phyloP scores from a whole-genome alignment of 2,888 invertebrate genomes.

The Seira ritae region DNA sequence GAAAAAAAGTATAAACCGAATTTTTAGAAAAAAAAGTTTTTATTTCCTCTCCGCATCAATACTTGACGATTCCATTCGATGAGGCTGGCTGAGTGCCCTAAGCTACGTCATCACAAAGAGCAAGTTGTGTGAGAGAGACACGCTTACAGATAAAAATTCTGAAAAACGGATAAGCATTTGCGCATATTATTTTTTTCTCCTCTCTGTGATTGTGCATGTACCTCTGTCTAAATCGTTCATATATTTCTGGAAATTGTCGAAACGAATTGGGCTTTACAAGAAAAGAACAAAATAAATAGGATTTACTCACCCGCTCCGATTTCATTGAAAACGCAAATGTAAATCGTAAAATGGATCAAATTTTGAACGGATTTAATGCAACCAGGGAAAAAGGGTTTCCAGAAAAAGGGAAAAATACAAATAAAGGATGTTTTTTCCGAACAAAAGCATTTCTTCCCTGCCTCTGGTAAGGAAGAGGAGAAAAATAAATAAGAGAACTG shows the following conservation, averaged over 20 bases:
- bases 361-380: constrained; percentile 55
- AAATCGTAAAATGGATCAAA: constrained; percentile 64
- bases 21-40: constrained; percentile 3
- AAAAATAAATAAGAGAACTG: constrained; percentile 19
- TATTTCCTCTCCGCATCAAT: background rate
- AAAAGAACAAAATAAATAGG: constrained; percentile 44
- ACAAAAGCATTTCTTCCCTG: constrained; percentile 30
- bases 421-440: constrained; percentile 41
- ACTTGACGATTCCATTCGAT: background rate
- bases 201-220: background rate
- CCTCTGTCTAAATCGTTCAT: background rate
- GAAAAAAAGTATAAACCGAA: constrained; percentile 1
- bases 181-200: background rate
- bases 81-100: background rate
- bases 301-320: constrained; percentile 12
- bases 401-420: constrained; percentile 46
- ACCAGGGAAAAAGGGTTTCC: constrained; percentile 44
- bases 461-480: constrained; percentile 8
- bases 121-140: background rate
- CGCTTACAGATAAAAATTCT: background rate
- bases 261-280: constrained; percentile 58
- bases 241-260: constrained; percentile 36
- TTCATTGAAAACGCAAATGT: constrained; percentile 37
- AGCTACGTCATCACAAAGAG: background rate
- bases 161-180: constrained; percentile 1